Evolutionary conservation across 2,888 invertebrate species (phyloP).

Genomic region (Athripsodes cinereus): DNA sequence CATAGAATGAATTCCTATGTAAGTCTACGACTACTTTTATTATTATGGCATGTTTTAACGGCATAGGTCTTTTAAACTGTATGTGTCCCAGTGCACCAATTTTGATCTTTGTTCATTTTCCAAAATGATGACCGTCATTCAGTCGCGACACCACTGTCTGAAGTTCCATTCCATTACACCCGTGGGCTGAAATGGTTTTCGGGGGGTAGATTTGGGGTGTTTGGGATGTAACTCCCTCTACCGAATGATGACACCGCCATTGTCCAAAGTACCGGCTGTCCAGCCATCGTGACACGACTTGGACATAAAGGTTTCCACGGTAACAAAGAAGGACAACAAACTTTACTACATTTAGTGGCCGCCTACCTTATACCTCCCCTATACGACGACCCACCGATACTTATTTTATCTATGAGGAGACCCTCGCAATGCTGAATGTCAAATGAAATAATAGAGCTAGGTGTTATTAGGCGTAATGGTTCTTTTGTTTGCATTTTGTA

Average conservation of each 20-base stretch:
- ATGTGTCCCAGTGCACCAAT: not conserved
- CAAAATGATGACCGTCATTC: constrained; percentile 1
- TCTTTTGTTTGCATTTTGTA: constrained; percentile 6
- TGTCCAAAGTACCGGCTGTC: constrained; percentile 17
- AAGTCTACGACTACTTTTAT: too few species aligned
- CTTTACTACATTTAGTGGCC: constrained; percentile 16
- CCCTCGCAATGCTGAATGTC: constrained; percentile 14
- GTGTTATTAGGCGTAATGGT: constrained; percentile 8
- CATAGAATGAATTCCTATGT: too few species aligned
- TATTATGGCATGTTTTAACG: too few species aligned
- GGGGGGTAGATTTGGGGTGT: not conserved
- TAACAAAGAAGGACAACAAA: constrained; percentile 28
- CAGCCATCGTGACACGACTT: constrained; percentile 25
- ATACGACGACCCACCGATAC: constrained; percentile 15
- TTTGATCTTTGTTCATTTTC: too few species aligned
- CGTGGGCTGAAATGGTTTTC: not conserved
- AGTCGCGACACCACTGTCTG: constrained; percentile 5
- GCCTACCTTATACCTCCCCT: constrained; percentile 5
- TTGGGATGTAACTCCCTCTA: constrained; percentile 8
- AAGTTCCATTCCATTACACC: constrained; percentile 23
- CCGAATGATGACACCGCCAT: constrained; percentile 26
- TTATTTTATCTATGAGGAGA: constrained; percentile 18
- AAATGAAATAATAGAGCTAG: constrained; percentile 5
- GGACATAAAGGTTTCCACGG: constrained; percentile 27
- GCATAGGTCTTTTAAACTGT: not conserved